These are phyloP conservation scores for Sepiola atlantica DNA, from an alignment of 2,888 invertebrate genomes.

Conservation along the genomic window DNA sequence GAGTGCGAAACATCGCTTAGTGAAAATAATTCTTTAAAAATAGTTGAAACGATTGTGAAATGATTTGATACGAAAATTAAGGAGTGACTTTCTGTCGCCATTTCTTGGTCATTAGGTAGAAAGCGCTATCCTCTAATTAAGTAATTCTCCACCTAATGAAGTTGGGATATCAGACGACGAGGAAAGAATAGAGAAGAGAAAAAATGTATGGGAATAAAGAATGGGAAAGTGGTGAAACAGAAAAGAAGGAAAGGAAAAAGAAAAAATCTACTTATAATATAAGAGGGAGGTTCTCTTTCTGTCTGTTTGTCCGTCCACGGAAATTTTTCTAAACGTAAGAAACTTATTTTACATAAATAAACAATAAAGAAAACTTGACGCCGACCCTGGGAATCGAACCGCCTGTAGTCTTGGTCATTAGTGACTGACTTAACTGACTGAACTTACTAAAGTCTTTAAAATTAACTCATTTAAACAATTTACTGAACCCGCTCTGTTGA, in stretches of 20 bases:
- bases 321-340: too few relatives aligned
- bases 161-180: background rate
- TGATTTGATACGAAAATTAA: conserved; percentile 13
- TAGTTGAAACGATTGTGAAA: conserved; percentile 18
- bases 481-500: too few relatives aligned
- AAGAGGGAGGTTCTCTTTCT: too few relatives aligned
- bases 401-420: too few relatives aligned
- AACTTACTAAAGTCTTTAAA: too few relatives aligned
- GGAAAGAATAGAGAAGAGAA: background rate
- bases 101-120: background rate
- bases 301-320: too few relatives aligned
- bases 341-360: too few relatives aligned
- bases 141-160: conserved; percentile 2
- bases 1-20: background rate
- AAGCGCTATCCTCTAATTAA: background rate
- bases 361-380: too few relatives aligned
- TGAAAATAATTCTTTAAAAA: background rate
- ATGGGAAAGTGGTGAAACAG: background rate
- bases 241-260: background rate
- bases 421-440: too few relatives aligned
- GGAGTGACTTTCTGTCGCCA: conserved; percentile 11
- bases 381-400: too few relatives aligned
- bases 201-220: too few relatives aligned
- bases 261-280: background rate
- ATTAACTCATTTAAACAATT: too few relatives aligned